A percentile compares a stretch with the other conserved stretches of the same genome.
Conservation (phyloP, 2,113 vertebrate species). For the Solea solea region DNA sequence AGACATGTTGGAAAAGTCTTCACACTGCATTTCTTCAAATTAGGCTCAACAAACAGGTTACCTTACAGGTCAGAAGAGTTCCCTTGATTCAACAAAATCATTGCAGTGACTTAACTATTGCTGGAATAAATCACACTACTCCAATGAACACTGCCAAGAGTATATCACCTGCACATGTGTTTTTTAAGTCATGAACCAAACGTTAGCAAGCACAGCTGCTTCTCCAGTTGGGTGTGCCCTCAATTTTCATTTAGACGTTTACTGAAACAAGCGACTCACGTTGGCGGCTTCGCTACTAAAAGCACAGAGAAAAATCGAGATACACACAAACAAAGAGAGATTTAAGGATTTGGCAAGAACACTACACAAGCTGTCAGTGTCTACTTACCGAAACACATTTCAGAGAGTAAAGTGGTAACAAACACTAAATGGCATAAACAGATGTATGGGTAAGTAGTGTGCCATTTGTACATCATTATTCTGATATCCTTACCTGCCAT, state of each 20-base stretch:
- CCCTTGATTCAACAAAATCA: slow-evolving; percentile 75
- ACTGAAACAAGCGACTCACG: slow-evolving; percentile 99
- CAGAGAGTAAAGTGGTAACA: slow-evolving; percentile 43
- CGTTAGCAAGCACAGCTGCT: slow-evolving; percentile 99
- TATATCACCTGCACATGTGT: slow-evolving; percentile 99
- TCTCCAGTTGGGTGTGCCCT: slow-evolving; percentile 99
- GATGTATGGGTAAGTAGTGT: slow-evolving; percentile 52
- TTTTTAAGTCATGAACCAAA: slow-evolving; percentile 99
- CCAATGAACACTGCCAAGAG: slow-evolving; percentile 99
- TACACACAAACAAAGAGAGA: slow-evolving; percentile 97
- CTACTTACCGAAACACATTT: slow-evolving; percentile 87
- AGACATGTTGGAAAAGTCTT: slow-evolving; percentile 62
- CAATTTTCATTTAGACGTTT: slow-evolving; percentile 99
- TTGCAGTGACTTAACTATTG: slow-evolving; percentile 77
- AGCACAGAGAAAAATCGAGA: slow-evolving; percentile 99
- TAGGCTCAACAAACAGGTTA: slow-evolving; percentile 62
- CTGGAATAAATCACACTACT: slow-evolving; percentile 87
- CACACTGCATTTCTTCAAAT: slow-evolving; percentile 66
- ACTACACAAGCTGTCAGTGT: slow-evolving; percentile 93
- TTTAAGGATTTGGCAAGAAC: slow-evolving; percentile 93
- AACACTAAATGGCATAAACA: slow-evolving; percentile 48
- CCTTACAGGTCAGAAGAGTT: slow-evolving; percentile 74
- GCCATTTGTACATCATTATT: slow-evolving; percentile 49
- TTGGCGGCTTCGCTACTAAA: slow-evolving; percentile 98
- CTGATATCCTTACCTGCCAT: slow-evolving; percentile 74